Conservation (phyloP, 2,113 vertebrate genomes). For the Bothrops jararaca region DNA sequence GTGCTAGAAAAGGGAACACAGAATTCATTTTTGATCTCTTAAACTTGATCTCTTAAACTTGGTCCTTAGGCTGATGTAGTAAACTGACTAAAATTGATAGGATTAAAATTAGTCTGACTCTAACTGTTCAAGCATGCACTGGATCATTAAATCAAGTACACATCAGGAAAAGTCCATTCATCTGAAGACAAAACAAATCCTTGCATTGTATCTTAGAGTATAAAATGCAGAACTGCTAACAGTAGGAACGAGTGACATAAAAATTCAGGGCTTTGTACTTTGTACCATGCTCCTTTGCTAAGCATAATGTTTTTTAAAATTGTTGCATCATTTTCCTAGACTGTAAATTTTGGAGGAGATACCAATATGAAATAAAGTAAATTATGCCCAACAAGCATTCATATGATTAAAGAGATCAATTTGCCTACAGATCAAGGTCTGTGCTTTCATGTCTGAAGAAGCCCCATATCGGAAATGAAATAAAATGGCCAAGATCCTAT, state of each 20-base stretch:
- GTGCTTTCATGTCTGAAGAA: background rate
- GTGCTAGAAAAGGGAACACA: background rate
- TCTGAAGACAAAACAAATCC: background rate
- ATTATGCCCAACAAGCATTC: background rate
- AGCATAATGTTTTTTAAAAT: background rate
- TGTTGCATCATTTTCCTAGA: background rate
- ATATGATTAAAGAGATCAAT: background rate
- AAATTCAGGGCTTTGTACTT: background rate
- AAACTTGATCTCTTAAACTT: too few relatives aligned
- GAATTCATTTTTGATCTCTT: background rate
- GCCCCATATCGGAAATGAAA: background rate
- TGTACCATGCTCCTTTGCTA: background rate
- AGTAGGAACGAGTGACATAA: background rate
- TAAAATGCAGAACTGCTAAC: background rate
- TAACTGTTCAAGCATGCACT: background rate
- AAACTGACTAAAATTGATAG: background rate
- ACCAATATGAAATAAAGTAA: background rate
- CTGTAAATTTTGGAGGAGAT: background rate
- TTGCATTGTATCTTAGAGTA: background rate
- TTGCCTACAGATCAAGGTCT: background rate
- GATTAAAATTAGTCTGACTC: background rate
- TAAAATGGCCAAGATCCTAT: rapidly evolving
- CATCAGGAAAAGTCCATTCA: background rate
- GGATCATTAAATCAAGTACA: background rate
- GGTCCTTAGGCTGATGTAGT: background rate